Percentiles rank a stretch among this genome's conserved stretches.
Conservation (phyloP, 2,113 vertebrate genomes). For the Anser cygnoides region DNA sequence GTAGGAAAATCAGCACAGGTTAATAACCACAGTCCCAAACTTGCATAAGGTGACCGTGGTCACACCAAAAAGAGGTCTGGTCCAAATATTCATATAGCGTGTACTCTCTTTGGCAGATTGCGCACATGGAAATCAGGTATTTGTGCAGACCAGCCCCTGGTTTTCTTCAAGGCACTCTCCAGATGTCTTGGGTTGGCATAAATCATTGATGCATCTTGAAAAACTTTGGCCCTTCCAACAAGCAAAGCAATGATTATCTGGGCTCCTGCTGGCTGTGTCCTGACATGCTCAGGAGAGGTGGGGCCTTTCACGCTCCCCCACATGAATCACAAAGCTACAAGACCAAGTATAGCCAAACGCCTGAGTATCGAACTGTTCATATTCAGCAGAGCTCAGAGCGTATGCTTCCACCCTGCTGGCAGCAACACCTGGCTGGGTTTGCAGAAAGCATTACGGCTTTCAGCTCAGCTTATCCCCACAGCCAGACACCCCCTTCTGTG, state of each 20-base stretch:
- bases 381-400: not conserved
- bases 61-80: not conserved
- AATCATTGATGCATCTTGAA: not conserved
- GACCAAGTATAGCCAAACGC: not conserved
- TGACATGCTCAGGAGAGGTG: not conserved
- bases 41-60: not conserved
- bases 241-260: not conserved
- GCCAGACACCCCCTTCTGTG: not conserved
- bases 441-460: not conserved
- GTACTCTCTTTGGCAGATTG: not conserved
- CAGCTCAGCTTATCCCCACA: not conserved
- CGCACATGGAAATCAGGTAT: not conserved
- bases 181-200: not conserved
- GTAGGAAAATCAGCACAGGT: not conserved
- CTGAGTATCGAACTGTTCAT: not conserved
- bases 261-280: not conserved
- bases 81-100: not conserved
- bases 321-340: not conserved
- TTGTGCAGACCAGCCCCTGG: not conserved
- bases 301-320: not conserved
- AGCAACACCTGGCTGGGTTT: not conserved
- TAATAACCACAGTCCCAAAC: not conserved
- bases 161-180: constrained; percentile 38
- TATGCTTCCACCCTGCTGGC: not conserved
- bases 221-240: not conserved